Base-by-base conservation (phyloP, 2,888 invertebrate species). In the Drosophila colorata region DNA sequence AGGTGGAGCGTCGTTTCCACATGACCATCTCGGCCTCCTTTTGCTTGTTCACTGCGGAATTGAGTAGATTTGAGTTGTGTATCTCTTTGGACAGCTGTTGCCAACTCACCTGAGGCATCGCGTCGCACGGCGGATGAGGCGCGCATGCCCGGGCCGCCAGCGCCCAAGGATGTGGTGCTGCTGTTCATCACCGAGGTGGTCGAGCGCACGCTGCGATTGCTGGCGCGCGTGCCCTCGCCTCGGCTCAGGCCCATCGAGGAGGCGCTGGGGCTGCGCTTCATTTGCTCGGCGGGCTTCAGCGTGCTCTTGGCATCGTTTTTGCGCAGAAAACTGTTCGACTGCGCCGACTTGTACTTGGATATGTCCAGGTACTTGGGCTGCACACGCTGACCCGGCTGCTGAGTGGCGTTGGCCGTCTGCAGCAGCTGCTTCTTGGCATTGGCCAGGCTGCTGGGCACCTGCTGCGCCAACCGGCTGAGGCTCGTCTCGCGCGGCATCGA, bases 1-100 rank as follows among this genome's bases (percentile, higher is more conserved):
- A 99, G 81, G 97, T 97, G 87, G 98, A 98, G 71, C 99, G 94
- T 65, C 98, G 94, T 90, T 98, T 97, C 98, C 98, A 99, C 93
- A 98, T 98, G 91, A 97, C 97, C 93, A 97, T 95, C 90, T 97
- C 96, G 31, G 95, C 95, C 92, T 98, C 97, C 91, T 94, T 94
- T 87, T 94, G 94, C 91, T 94, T 94, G 92, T 94, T 93, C 87
- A 93, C 94, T 94, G 90, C 0, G 87, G 0, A 9, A 38, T 18
- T 20, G 2, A 14, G 13, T 28, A 9, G 18, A 47, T 7, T 0
- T 8, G 5, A 13, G 1, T 0, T 16, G 5, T 41, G 3, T 0
- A 2, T 13, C 0, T 7, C 6, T 9, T 38, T 11, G 0, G 16
- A 20, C 23, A 31, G 2, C 9, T 33, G 3, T 8, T 20, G 1